Evolutionary conservation across 1,140 invertebrate genomes (phyloP).

Genomic region (Meloidogyne hapla): DNA sequence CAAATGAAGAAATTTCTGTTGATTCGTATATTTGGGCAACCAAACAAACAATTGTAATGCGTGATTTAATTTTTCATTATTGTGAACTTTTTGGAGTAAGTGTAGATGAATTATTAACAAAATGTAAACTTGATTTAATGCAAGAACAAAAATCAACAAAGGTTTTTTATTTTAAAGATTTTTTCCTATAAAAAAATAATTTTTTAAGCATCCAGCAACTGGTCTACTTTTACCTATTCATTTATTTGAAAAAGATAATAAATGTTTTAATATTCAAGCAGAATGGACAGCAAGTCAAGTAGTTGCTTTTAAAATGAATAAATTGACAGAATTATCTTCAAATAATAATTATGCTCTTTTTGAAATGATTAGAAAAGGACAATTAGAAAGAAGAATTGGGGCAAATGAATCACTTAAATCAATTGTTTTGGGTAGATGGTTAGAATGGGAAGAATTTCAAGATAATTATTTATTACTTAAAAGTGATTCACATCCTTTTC

Average conservation of each 20-base stretch:
- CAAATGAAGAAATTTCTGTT: conserved; percentile 33
- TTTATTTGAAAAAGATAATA: conserved; percentile 55
- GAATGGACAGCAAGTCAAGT: conserved; percentile 29
- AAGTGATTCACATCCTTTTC: conserved; percentile 35
- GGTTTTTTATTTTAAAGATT: conserved; percentile 21
- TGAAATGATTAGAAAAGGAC: conserved; percentile 38
- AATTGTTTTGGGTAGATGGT: conserved; percentile 53
- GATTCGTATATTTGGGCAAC: conserved; percentile 30
- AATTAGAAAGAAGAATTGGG: conserved; percentile 42
- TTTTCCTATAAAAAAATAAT: neutral
- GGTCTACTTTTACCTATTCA: conserved; percentile 56
- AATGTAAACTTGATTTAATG: conserved; percentile 42
- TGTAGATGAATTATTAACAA: conserved; percentile 36
- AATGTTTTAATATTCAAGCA: conserved; percentile 46
- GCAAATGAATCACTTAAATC: conserved; percentile 38
- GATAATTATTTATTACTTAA: conserved; percentile 46
- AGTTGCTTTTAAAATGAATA: conserved; percentile 25
- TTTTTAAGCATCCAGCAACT: conserved; percentile 42
- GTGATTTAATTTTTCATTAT: conserved; percentile 34
- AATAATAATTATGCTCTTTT: conserved; percentile 27
- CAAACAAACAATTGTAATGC: conserved; percentile 39
- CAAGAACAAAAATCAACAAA: conserved; percentile 39
- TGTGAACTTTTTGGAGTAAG: conserved; percentile 42
- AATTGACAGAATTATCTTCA: conserved; percentile 9
- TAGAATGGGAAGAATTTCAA: conserved; percentile 40